Conservation (phyloP, 1,140 invertebrate genomes). For the Tenebrio molitor region DNA sequence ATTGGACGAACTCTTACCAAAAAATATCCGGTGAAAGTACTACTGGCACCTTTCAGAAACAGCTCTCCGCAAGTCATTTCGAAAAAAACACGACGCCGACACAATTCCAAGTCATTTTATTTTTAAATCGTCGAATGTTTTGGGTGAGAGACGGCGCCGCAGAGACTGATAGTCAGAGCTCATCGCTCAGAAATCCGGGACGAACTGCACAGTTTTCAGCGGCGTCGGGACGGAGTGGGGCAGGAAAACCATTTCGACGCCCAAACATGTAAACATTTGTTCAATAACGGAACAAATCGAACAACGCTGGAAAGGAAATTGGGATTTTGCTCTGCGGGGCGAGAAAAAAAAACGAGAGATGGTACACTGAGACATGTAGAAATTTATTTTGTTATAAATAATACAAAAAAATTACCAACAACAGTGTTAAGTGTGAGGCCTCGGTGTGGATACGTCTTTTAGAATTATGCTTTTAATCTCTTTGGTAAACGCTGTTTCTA, state of each 20-base stretch:
- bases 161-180: neutral
- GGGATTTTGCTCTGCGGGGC: neutral
- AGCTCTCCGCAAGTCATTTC: conserved; percentile 11
- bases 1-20: conserved; percentile 1
- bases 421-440: neutral
- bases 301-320: no score
- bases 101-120: neutral
- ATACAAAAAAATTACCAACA: conserved; percentile 20
- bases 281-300: no score
- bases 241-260: no score
- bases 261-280: no score
- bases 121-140: conserved; percentile 25
- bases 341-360: no score
- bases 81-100: neutral
- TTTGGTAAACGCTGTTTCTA: conserved; percentile 19
- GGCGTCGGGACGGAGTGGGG: no score
- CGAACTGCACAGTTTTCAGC: neutral
- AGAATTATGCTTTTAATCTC: conserved; percentile 10
- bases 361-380: conserved; percentile 32
- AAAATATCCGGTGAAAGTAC: conserved; percentile 25
- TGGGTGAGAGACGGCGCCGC: neutral
- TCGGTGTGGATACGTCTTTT: no score
- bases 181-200: conserved; percentile 7
- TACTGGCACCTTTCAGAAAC: conserved; percentile 23
- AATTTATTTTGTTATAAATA: conserved; percentile 33